Conservation (phyloP, 2,888 invertebrate genomes). For the Euproctis similis region DNA sequence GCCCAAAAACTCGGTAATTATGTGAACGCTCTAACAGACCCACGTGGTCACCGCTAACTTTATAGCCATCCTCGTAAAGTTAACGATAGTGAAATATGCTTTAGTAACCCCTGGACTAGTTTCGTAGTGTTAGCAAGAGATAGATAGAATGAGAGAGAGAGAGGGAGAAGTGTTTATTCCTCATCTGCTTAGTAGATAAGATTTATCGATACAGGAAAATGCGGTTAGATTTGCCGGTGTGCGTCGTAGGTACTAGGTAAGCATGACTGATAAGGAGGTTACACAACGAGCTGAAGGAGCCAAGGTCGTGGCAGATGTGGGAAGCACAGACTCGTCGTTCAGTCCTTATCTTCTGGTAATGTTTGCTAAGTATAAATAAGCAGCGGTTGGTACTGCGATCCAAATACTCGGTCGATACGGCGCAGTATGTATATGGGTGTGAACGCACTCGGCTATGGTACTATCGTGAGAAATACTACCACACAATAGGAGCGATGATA, state of each 20-base stretch:
- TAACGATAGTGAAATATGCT: slow-evolving; percentile 52
- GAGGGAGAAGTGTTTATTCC: slow-evolving; percentile 31
- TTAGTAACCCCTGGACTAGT: slow-evolving; percentile 28
- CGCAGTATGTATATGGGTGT: slow-evolving; percentile 53
- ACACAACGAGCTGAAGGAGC: slow-evolving; percentile 59
- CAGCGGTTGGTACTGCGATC: slow-evolving; percentile 38
- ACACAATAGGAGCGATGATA: slow-evolving; percentile 43
- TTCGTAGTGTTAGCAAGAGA: slow-evolving; percentile 27
- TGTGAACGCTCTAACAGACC: slow-evolving; percentile 48
- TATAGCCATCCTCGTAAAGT: slow-evolving; percentile 37
- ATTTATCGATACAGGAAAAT: slow-evolving; percentile 67
- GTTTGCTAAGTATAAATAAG: slow-evolving; percentile 67
- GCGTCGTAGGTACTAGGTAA: slow-evolving; percentile 45
- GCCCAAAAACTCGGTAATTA: slow-evolving; percentile 58
- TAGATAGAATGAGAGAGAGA: too few relatives aligned
- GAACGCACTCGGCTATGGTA: slow-evolving; percentile 53
- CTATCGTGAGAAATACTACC: slow-evolving; percentile 61
- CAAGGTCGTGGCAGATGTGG: slow-evolving; percentile 74
- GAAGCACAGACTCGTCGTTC: slow-evolving; percentile 66
- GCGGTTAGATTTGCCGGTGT: slow-evolving; percentile 52
- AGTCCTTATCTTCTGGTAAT: slow-evolving; percentile 58
- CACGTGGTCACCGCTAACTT: slow-evolving; percentile 34
- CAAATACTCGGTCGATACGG: slow-evolving; percentile 39
- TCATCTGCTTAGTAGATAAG: slow-evolving; percentile 45
- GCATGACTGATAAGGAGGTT: slow-evolving; percentile 68